phyloP scores from a whole-genome alignment of 2,888 invertebrate genomes.

The Colostygia pectinataria region DNA sequence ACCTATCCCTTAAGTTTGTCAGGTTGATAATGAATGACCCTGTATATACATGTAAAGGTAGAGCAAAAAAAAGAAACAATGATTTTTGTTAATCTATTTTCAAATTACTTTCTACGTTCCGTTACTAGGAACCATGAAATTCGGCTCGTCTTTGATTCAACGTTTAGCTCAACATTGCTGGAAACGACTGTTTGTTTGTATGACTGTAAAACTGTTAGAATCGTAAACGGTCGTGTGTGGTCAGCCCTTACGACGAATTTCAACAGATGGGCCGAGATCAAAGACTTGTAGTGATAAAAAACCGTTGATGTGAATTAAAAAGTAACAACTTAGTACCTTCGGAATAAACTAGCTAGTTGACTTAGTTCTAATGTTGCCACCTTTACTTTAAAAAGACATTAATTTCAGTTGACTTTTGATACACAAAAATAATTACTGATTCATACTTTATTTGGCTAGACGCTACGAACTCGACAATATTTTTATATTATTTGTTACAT shows the following conservation, averaged over 20 bases:
- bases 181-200: constrained; percentile 80
- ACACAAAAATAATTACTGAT: too few relatives aligned
- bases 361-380: constrained; percentile 1
- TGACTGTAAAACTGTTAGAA: constrained; percentile 76
- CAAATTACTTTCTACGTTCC: constrained; percentile 34
- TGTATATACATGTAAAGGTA: too few relatives aligned
- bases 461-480: too few relatives aligned
- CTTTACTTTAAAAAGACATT: not conserved
- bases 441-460: too few relatives aligned
- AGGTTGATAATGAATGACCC: too few relatives aligned
- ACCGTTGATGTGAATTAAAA: constrained; percentile 70
- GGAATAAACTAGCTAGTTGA: constrained; percentile 8
- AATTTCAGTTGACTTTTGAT: too few relatives aligned
- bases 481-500: constrained; percentile 11
- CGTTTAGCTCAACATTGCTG: constrained; percentile 66
- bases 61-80: constrained; percentile 35
- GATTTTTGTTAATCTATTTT: constrained; percentile 43
- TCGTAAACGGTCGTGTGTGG: constrained; percentile 82
- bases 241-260: constrained; percentile 81
- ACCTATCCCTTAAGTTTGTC: too few relatives aligned
- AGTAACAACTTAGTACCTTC: constrained; percentile 76
- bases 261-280: constrained; percentile 80
- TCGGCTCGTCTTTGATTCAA: constrained; percentile 74
- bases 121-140: constrained; percentile 67
- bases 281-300: constrained; percentile 74